These are phyloP conservation scores for Nerophis lumbriciformis DNA, from an alignment of 2,113 vertebrate species.

Conservation along the genomic window DNA sequence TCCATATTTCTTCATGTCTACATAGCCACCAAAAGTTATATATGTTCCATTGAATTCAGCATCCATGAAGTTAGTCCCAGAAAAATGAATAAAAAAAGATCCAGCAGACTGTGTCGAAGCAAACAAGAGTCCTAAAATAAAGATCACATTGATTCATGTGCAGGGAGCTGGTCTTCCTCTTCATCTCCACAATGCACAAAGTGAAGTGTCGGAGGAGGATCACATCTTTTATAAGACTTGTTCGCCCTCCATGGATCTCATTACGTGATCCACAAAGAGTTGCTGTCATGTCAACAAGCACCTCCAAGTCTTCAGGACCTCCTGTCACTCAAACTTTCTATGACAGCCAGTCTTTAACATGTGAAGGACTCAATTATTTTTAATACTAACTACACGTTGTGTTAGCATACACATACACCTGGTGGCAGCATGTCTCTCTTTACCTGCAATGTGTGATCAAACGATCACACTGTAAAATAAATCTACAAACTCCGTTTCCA, in stretches of 20 bases:
- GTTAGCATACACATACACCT: no score
- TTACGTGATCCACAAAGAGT: not conserved
- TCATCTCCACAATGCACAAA: not conserved
- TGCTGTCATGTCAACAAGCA: no score
- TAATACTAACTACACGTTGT: no score
- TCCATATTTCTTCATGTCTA: conserved; percentile 13
- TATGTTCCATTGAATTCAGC: not conserved
- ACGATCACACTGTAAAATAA: no score
- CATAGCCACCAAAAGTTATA: conserved; percentile 12
- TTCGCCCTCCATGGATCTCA: conserved; percentile 3
- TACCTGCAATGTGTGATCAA: no score
- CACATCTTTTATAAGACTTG: not conserved
- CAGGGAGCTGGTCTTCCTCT: no score
- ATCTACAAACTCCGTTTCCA: no score
- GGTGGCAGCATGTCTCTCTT: no score
- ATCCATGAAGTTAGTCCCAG: not conserved
- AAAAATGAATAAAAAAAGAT: not conserved
- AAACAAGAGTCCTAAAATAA: not conserved
- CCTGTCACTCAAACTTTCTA: no score
- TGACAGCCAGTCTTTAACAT: no score
- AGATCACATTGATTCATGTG: not conserved
- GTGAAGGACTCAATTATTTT: no score
- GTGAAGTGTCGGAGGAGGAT: not conserved
- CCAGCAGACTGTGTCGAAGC: not conserved
- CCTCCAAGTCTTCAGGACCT: no score